A percentile compares a stretch with the other conserved stretches of the same genome.
phyloP scores from a whole-genome alignment of 2,113 vertebrate species.

The Cathartes aura region DNA sequence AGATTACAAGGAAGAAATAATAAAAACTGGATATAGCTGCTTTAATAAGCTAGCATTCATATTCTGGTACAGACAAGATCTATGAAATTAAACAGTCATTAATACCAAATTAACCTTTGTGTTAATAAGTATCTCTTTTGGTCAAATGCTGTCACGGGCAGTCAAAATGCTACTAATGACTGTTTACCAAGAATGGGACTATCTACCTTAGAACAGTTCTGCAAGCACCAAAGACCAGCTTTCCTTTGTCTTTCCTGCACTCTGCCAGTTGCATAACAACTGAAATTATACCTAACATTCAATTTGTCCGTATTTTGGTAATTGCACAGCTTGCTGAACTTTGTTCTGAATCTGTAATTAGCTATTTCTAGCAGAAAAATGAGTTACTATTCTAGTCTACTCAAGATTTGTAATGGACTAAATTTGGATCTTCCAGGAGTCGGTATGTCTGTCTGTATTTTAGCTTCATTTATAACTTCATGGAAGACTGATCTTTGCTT shows the following conservation, averaged over 20 bases:
- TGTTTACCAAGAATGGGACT: background rate
- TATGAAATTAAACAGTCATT: background rate
- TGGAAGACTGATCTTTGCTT: slow-evolving; percentile 26
- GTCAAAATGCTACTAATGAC: background rate
- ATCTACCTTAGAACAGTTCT: background rate
- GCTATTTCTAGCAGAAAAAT: slow-evolving; percentile 38
- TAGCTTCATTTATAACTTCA: slow-evolving; percentile 3
- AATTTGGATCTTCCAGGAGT: slow-evolving; percentile 46
- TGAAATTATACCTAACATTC: slow-evolving; percentile 10
- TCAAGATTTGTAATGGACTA: slow-evolving; percentile 2
- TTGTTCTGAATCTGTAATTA: slow-evolving; percentile 34
- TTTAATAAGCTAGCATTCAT: background rate
- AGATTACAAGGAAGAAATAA: background rate
- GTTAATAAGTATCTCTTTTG: background rate
- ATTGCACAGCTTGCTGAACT: slow-evolving; percentile 37
- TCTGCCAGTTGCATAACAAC: background rate
- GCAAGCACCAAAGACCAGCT: background rate
- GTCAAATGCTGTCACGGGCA: background rate
- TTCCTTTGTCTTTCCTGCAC: background rate
- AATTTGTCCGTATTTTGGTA: slow-evolving; percentile 44
- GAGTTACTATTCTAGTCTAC: slow-evolving; percentile 36
- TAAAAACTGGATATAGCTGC: background rate
- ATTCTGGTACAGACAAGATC: background rate
- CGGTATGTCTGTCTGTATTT: slow-evolving; percentile 43
- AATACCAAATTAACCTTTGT: background rate